phyloP scores from a whole-genome alignment of 2,113 vertebrate species.

The Callopanchax toddi region DNA sequence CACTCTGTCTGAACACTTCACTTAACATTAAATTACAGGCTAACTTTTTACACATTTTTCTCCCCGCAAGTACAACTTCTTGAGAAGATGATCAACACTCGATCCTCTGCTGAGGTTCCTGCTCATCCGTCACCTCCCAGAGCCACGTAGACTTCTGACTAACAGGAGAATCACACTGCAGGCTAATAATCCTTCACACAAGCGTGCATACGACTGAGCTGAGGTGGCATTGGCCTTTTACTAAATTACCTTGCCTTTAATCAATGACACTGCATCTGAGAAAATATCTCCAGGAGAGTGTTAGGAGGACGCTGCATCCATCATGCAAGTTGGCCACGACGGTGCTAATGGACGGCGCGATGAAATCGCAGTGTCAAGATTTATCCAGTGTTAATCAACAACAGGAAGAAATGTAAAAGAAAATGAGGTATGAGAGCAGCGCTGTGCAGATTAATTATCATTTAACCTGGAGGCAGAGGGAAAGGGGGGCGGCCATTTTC shows the following conservation, averaged over 20 bases:
- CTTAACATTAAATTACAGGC: slow-evolving; percentile 48
- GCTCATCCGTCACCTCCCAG: slow-evolving; percentile 64
- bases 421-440: slow-evolving; percentile 21
- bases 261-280: slow-evolving; percentile 65
- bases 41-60: slow-evolving; percentile 39
- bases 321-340: slow-evolving; percentile 37
- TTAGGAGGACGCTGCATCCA: slow-evolving; percentile 44
- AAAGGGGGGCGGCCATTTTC: too few relatives aligned
- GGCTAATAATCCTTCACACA: slow-evolving; percentile 65
- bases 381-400: slow-evolving; percentile 54
- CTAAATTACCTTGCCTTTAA: slow-evolving; percentile 68
- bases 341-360: slow-evolving; percentile 54
- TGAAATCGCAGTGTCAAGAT: slow-evolving; percentile 54
- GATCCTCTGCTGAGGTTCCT: slow-evolving; percentile 20
- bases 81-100: slow-evolving; percentile 51
- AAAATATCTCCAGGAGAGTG: slow-evolving; percentile 59
- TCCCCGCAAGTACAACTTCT: slow-evolving; percentile 32
- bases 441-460: too few relatives aligned
- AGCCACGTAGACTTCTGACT: slow-evolving; percentile 19
- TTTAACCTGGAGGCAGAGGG: too few relatives aligned
- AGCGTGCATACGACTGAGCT: slow-evolving; percentile 35
- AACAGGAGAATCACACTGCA: slow-evolving; percentile 48
- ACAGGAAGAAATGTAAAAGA: too few relatives aligned
- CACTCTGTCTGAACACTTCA: slow-evolving; percentile 45
- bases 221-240: slow-evolving; percentile 59